phyloP scores from a whole-genome alignment of 1,140 invertebrate genomes.

The Zelostemma sp. region DNA sequence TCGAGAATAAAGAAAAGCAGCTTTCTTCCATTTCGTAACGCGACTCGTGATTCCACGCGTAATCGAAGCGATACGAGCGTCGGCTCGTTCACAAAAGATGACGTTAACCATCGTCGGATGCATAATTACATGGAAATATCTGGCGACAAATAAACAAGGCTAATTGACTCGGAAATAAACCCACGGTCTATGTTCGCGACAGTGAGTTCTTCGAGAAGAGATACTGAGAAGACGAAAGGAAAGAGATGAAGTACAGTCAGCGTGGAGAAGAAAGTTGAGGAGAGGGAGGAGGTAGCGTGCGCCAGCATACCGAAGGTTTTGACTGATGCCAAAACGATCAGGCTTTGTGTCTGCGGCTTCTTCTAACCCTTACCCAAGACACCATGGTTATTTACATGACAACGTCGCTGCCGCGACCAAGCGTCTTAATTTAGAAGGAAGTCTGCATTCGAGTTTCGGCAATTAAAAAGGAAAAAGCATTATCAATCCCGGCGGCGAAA shows the following conservation, averaged over 20 bases:
- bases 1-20: conserved; percentile 29
- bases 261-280: conserved; percentile 30
- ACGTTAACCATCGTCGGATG: conserved; percentile 64
- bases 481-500: neutral
- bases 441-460: conserved; percentile 29
- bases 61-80: too few species aligned
- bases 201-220: conserved; percentile 39
- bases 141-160: conserved; percentile 65
- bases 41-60: too few species aligned
- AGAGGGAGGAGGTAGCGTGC: conserved; percentile 42
- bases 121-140: conserved; percentile 66
- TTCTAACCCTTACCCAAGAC: conserved; percentile 41
- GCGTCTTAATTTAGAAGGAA: conserved; percentile 47
- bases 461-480: conserved; percentile 24
- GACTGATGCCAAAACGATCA: conserved; percentile 69
- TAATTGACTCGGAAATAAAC: conserved; percentile 70
- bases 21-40: conserved; percentile 48
- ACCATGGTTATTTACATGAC: conserved; percentile 49
- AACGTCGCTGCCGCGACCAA: conserved; percentile 31
- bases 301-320: conserved; percentile 62
- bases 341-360: conserved; percentile 60
- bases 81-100: conserved; percentile 60
- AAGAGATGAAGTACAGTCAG: conserved; percentile 32
- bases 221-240: conserved; percentile 34
- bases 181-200: conserved; percentile 47